Evolutionary conservation across 1,140 invertebrate genomes (phyloP), one percentile per base, ranked within the genome.

Genomic region (Danaus plexippus): DNA sequence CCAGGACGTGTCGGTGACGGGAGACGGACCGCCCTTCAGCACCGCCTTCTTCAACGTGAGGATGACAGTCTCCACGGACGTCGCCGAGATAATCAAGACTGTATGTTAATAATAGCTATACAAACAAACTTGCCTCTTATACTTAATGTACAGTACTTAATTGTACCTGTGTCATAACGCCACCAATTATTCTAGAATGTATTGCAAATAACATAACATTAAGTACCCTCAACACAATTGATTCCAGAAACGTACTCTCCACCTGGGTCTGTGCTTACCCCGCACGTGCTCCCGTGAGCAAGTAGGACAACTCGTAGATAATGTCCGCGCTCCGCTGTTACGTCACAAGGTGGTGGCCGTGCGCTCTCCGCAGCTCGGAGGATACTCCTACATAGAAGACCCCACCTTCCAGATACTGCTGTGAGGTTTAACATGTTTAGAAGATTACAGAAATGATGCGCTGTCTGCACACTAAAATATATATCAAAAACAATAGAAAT

Each of bases 221-320:
- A 32, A 32, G 22, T 32, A 32, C 22, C 1, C 22, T 32, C 5
- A 32, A 32, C 22, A 32, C 22, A 13, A 40, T 51, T 44, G 52
- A 43, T 54, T 62, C 69, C 83, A 75, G 80, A 91, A 90, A 67
- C 88, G 71, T 70, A 89, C 89, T 6, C 84, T 94, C 40, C 90
- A 93, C 53, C 76, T 94, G 10, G 94, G 94, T 0, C 77, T 94
- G 1, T 95, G 94, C 69, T 81, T 95, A 43, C 94, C 94, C 6
- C 88, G 88, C 40, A 88, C 89, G 1, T 95, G 94, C 74, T 85
- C 79, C 5, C 88, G 89, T 11, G 69, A 88, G 9, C 92, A 94
- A 56, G 90, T 94, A 6, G 64, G 77, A 10, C 69, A 80, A 3
- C 86, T 94, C 59, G 88, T 92, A 52, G 82, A 87, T 68, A 77